Evolutionary conservation across 1,140 invertebrate species (phyloP).

Genomic region (Parapsyche elsis): DNA sequence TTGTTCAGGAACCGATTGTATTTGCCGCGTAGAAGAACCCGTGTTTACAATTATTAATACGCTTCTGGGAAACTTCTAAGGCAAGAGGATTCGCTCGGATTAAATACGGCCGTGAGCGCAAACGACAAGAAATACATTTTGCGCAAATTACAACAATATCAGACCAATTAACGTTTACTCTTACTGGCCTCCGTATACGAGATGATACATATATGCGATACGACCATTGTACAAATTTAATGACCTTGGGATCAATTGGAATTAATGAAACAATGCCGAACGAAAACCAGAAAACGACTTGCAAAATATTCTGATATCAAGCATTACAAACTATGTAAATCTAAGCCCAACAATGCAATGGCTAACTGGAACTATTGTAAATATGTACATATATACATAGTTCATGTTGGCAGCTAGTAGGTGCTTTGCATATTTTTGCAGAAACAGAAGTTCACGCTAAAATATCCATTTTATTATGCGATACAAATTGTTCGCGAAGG

Average conservation of each 20-base stretch:
- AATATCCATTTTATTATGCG: not conserved
- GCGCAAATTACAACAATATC: constrained; percentile 1
- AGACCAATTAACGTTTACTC: not conserved
- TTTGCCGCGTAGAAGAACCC: constrained; percentile 12
- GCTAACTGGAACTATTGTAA: no score
- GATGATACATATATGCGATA: not conserved
- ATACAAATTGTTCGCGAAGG: not conserved
- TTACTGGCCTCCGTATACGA: not conserved
- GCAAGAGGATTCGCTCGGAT: not conserved
- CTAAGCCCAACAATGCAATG: no score
- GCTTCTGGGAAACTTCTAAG: not conserved
- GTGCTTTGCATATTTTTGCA: constrained; percentile 13
- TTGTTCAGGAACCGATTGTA: not conserved
- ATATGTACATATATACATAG: no score
- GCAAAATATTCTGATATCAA: no score
- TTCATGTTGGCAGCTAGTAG: not conserved
- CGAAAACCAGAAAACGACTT: no score
- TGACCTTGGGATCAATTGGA: no score
- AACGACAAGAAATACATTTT: not conserved
- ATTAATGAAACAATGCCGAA: no score
- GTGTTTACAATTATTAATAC: constrained; percentile 28
- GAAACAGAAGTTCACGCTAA: not conserved
- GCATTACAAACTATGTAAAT: no score
- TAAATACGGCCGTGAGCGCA: not conserved
- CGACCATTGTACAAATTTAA: not conserved